Evolutionary conservation across 2,888 invertebrate species (phyloP), one percentile per base, ranked within the genome.

Genomic region (Mamestra brassicae): DNA sequence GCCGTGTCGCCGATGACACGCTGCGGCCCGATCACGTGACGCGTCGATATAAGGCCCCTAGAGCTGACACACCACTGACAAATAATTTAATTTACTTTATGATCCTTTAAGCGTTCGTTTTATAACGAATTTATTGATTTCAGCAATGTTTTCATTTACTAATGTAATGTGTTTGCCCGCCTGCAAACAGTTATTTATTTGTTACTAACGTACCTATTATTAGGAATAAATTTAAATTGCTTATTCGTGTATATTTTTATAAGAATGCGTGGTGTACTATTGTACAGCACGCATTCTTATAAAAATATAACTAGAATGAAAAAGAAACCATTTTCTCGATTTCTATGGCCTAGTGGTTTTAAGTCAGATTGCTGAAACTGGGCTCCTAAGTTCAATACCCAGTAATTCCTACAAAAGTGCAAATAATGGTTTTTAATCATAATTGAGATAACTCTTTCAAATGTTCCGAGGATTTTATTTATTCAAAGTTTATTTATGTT

Each of bases 1-100:
- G 67, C 70, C 63, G 78, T 57, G 42, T 42, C 42, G 45, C 80
- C 58, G 76, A 66, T 57, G 74, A 75, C 82, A 64, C 76, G 82
- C 82, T 92, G 93, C 75, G 88, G 78, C 88, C 64, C 82, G 78
- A 72, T 91, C 85, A 85, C 91, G 90, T 90, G 92, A 91, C 88
- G 86, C 80, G 69, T 83, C 82, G 82, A 87, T 89, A 91, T 92
- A 88, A 91, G 74, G 78, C 78, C 67, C 64, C 74, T 80, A 74
- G 67, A 78, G 68, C 67, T 78, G 73, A 54, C 77, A 83, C 71
- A 80, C 62, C 78, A 76, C 78, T 71, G 69, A 80, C 81, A 79
- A 87, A 87, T 83, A 79, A 84, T 87, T 85, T 78, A 67, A 86
- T 85, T 89, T 80, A 83, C 83, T 80, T 81, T 80, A 80, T 77